Evolutionary conservation across 2,888 invertebrate genomes (phyloP).

Genomic region (Lasioglossum oenotherae): DNA sequence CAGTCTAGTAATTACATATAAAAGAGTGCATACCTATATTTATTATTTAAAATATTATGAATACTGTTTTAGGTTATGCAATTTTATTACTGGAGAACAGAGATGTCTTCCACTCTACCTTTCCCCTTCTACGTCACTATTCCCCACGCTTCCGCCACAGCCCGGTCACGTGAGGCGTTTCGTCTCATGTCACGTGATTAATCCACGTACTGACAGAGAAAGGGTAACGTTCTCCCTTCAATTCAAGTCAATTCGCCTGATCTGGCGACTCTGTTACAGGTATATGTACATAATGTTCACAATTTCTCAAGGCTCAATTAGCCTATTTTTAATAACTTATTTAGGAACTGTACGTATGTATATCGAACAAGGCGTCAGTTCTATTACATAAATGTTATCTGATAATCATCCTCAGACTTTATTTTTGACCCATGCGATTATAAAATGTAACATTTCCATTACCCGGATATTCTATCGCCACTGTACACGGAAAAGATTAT

Average conservation of each 20-base stretch:
- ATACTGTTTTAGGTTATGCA: neutral
- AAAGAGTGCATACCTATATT: neutral
- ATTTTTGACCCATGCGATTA: neutral
- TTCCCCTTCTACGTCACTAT: too few species aligned
- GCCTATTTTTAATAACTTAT: neutral
- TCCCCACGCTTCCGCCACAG: too few species aligned
- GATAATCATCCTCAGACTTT: constrained; percentile 9
- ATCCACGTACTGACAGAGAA: too few species aligned
- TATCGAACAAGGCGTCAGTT: neutral
- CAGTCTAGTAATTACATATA: neutral
- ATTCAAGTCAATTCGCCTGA: too few species aligned
- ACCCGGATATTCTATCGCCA: constrained; percentile 22
- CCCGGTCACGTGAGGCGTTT: too few species aligned
- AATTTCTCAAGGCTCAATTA: neutral
- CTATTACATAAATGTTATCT: neutral
- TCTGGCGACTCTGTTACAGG: neutral
- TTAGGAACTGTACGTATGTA: neutral
- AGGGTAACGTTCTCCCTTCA: too few species aligned
- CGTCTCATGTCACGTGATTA: too few species aligned
- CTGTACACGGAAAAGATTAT: neutral
- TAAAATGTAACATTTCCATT: neutral
- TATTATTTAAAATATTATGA: neutral
- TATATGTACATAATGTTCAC: neutral
- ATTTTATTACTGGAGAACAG: neutral
- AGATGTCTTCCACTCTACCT: too few species aligned